Percentiles rank a stretch among this genome's conserved stretches.
Evolutionary conservation across 2,113 vertebrate species (phyloP).

Genomic region (Redunca redunca): DNA sequence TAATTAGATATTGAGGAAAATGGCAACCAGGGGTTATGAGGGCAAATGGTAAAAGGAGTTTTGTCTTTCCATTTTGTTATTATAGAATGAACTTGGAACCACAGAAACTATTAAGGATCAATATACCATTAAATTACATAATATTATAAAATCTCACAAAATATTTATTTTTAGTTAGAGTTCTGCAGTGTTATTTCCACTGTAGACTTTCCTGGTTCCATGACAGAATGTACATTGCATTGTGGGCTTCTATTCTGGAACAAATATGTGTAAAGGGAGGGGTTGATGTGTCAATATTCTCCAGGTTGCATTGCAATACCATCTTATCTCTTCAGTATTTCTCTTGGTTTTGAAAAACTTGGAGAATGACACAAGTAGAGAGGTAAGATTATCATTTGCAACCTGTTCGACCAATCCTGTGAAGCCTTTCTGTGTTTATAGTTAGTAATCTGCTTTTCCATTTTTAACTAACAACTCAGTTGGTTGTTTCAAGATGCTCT

Average conservation of each 20-base stretch:
- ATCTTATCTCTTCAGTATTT: neutral
- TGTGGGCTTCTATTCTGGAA: neutral
- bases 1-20: constrained; percentile 27
- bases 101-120: neutral
- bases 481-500: neutral
- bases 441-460: neutral
- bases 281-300: neutral
- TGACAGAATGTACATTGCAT: neutral
- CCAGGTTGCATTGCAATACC: neutral
- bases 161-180: neutral
- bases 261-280: neutral
- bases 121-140: constrained; percentile 1
- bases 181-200: neutral
- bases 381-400: neutral
- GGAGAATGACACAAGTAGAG: neutral
- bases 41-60: neutral
- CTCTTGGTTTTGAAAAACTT: neutral
- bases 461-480: neutral
- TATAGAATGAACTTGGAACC: constrained; percentile 36
- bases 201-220: neutral
- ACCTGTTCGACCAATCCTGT: neutral
- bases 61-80: constrained; percentile 39
- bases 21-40: neutral
- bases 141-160: constrained; percentile 18
- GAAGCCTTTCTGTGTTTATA: neutral